Conservation (phyloP, 2,888 invertebrate species). For the Drosophila paracracens region DNA sequence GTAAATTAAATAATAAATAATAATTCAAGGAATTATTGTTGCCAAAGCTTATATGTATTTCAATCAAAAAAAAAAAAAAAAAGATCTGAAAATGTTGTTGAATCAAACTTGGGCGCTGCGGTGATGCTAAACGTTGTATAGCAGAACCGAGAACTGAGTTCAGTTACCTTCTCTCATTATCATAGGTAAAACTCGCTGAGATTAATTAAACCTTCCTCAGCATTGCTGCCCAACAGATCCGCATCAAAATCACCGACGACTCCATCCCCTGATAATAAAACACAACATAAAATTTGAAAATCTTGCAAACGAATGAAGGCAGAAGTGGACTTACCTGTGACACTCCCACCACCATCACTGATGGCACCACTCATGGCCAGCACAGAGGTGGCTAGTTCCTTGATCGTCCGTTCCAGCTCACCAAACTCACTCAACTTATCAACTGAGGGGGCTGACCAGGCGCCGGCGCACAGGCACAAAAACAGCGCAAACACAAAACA, state of each 20-base stretch:
- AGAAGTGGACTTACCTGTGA: slow-evolving; percentile 6
- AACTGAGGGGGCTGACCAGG: slow-evolving; percentile 52
- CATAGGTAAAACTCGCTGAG: slow-evolving; percentile 37
- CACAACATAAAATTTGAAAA: fast-evolving
- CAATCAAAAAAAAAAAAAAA: slow-evolving; percentile 5
- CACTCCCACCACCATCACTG: not conserved
- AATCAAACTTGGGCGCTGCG: slow-evolving; percentile 13
- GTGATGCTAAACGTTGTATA: slow-evolving; percentile 52
- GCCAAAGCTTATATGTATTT: not conserved
- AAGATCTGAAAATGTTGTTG: not conserved
- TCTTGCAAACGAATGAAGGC: no score
- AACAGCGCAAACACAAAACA: slow-evolving; percentile 25
- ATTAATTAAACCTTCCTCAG: slow-evolving; percentile 23
- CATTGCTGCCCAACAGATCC: slow-evolving; percentile 17
- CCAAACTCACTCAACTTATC: slow-evolving; percentile 49
- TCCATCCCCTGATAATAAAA: not conserved
- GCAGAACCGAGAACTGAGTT: slow-evolving; percentile 36
- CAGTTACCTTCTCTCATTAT: not conserved
- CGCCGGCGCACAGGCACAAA: slow-evolving; percentile 14
- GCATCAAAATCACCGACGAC: slow-evolving; percentile 17
- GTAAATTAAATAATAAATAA: not conserved
- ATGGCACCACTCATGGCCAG: slow-evolving; percentile 48
- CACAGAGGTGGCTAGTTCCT: slow-evolving; percentile 64
- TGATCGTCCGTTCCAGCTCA: slow-evolving; percentile 61
- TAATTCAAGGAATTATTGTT: not conserved